Base-by-base conservation (phyloP, 2,888 invertebrate species). In the Microctonus aethiopoides region DNA sequence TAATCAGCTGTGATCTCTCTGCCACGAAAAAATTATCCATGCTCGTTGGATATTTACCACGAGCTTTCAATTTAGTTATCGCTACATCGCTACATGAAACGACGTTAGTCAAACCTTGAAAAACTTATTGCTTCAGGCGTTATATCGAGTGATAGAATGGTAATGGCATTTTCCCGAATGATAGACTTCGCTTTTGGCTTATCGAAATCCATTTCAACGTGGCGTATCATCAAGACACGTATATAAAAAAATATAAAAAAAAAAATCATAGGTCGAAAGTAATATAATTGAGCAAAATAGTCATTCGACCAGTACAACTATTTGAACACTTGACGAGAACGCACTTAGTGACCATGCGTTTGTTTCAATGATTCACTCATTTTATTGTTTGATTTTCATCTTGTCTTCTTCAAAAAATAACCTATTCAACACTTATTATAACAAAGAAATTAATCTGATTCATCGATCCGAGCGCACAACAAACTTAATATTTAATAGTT, bases 401-500 rank as follows among this genome's bases (percentile, higher is more conserved):
- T 39, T 11, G 39, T n/a, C n/a, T n/a, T n/a, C n/a, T n/a, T n/a
- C n/a, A n/a, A 46, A n/a, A 46, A 46, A 46, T 16, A 2, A 29
- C 11, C 13, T 26, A 56, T n/a, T 7, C 24, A 24, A 6, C n/a
- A 13, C 13, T 10, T 29, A 13, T 26, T n/a, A 56, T 22, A n/a
- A n/a, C n/a, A n/a, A n/a, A 2, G 56, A 29, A 66, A 70, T 76
- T 63, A 61, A 71, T 78, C 78, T 80, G 83, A 81, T 85, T 73
- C 78, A 83, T 86, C 86, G 86, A 84, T 85, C 86, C 86, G 63
- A 80, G 83, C 85, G 86, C 83, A 84, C 86, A 86, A 83, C 80
- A 86, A 86, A 86, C 86, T 85, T 83, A 78, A 75, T 73, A 79
- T 78, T 79, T 71, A 61, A 32, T 24, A 86, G 86, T 86, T 86